phyloP scores from a whole-genome alignment of 2,113 vertebrate species.

The Burhinus oedicnemus region DNA sequence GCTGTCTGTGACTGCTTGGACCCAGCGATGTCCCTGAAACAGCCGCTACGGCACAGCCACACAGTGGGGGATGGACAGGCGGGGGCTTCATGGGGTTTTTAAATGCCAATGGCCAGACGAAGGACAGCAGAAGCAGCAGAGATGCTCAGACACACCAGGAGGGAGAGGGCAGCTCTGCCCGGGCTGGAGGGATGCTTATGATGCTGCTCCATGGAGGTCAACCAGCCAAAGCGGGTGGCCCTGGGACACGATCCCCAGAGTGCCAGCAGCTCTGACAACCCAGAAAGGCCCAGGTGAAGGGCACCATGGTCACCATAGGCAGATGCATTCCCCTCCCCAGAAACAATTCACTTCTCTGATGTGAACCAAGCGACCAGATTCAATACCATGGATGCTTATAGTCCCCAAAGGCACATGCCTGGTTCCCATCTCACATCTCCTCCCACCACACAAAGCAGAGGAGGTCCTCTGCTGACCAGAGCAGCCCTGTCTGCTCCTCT shows the following conservation, averaged over 20 bases:
- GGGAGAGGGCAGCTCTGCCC: neutral
- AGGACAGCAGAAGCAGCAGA: neutral
- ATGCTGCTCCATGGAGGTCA: accelerated
- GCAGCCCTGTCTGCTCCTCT: neutral
- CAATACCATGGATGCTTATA: neutral
- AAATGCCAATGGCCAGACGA: neutral
- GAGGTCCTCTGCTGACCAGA: neutral
- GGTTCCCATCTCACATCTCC: neutral
- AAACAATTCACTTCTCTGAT: accelerated
- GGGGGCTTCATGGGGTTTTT: neutral
- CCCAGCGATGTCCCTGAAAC: accelerated
- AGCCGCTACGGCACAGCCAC: neutral
- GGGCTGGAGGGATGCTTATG: neutral
- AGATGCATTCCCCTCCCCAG: neutral
- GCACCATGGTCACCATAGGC: neutral
- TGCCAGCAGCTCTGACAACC: neutral
- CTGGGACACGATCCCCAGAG: neutral
- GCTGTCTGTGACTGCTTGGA: accelerated
- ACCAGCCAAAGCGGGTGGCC: neutral
- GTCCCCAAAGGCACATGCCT: neutral
- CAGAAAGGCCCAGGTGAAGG: neutral
- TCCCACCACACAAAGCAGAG: neutral
- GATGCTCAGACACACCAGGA: accelerated
- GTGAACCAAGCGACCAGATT: neutral
- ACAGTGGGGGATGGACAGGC: accelerated